Evolutionary conservation across 23 tunicate genomes (phyloP), one percentile per base, ranked within the genome.

Genomic region (Botrylloides violaceus): DNA sequence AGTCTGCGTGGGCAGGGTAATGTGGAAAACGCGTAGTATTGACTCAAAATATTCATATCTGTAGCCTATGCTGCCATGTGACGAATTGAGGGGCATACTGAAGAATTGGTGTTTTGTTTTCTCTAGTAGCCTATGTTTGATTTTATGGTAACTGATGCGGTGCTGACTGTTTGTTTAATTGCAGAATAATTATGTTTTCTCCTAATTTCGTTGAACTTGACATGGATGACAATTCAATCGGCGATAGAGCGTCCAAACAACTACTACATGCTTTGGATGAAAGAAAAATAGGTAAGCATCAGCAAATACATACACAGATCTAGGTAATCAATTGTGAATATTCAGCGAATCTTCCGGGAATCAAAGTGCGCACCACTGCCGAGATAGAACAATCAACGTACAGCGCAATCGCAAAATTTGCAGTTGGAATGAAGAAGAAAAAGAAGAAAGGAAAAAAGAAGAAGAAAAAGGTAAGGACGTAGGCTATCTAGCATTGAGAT

Each of bases 391-490:
- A 79, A 34, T 80, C 78, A 22, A 74, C 81, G 38, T 85, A 49
- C 49, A 49, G 76, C 30, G 80, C 84, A 7, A 77, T 85, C 34
- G 65, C 38, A 22, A 85, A 85, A 61, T 78, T 79, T 34, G 80
- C 84, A 20, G 66, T 80, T 0, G 94, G 94, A 25, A 31, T 85
- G 55, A 74, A 82, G 77, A 85, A 85, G 81, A 85, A 85, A 60
- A 85, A 85, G 77, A 85, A 85, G 58, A 85, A 85, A 53, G 94
- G 94, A 73, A 85, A 85, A 56, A 85, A 85, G 71, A 85, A 85
- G 56, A 85, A 85, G 58, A 85, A 85, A 59, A 63, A 59, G 59
- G 77, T 27, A n/a, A n/a, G n/a, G n/a, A n/a, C n/a, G n/a, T n/a
- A n/a, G n/a, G n/a, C n/a, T n/a, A n/a, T n/a, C n/a, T n/a, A n/a